These are phyloP conservation scores for Danaus chrysippus DNA, from an alignment of 2,888 invertebrate species.

Conservation along the genomic window DNA sequence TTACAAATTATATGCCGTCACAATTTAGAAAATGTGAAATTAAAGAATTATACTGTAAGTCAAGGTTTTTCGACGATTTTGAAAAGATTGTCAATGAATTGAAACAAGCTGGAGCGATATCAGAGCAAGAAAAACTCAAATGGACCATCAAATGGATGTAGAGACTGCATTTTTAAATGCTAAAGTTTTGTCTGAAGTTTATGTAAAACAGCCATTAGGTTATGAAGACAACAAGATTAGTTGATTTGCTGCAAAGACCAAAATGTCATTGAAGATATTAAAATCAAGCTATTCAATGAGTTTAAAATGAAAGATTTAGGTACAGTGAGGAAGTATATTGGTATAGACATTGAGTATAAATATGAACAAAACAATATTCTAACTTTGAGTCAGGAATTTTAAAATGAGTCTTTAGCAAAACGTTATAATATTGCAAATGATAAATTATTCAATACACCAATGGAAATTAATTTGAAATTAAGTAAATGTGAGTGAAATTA, in stretches of 20 bases:
- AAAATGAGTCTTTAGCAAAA: constrained; percentile 35
- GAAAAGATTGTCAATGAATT: too few species aligned
- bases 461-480: constrained; percentile 35
- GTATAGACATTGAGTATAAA: constrained; percentile 42
- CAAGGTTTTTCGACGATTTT: too few species aligned
- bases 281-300: background rate
- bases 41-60: too few species aligned
- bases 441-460: constrained; percentile 36
- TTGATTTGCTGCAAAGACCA: constrained; percentile 1
- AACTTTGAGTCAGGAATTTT: constrained; percentile 37
- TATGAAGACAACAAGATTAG: constrained; percentile 33
- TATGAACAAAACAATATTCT: constrained; percentile 31
- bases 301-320: constrained; percentile 40
- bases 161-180: constrained; percentile 42
- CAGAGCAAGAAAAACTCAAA: too few species aligned
- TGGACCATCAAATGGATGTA: constrained; percentile 39
- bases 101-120: too few species aligned
- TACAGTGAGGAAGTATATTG: constrained; percentile 41
- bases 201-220: constrained; percentile 40
- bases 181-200: constrained; percentile 26
- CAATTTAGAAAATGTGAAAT: too few species aligned
- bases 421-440: constrained; percentile 36
- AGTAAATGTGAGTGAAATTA: constrained; percentile 26
- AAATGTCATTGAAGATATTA: constrained; percentile 10
- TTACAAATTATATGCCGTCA: constrained; percentile 20